Percentiles rank a stretch among this genome's conserved stretches.
Conservation (phyloP, 2,113 vertebrate genomes). For the Anser brachyrhynchus region DNA sequence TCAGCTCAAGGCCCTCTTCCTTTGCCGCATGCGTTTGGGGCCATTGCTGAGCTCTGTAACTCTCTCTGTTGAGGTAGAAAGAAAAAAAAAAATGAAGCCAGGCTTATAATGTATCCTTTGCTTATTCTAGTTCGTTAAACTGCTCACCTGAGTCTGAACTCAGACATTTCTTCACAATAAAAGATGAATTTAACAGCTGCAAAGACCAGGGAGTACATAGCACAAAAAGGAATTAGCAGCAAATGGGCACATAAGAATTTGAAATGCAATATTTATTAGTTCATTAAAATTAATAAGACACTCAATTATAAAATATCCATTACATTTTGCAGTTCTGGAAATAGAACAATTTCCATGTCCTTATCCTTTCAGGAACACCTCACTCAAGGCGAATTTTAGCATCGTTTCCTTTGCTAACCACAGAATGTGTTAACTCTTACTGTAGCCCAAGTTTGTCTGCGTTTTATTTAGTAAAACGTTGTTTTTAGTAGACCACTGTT, state of each 20-base stretch:
- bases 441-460: not conserved
- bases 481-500: not conserved
- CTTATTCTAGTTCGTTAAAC: not conserved
- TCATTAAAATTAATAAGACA: slow-evolving; percentile 54
- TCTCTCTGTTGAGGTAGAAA: not conserved
- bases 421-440: not conserved
- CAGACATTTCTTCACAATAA: fast-evolving
- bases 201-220: not conserved
- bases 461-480: not conserved
- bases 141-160: not conserved
- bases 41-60: not conserved
- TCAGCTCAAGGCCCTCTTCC: not conserved
- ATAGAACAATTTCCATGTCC: not conserved
- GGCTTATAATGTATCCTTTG: not conserved
- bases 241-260: not conserved
- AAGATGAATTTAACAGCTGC: not conserved
- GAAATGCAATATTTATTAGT: slow-evolving; percentile 48
- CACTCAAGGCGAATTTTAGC: not conserved
- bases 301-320: slow-evolving; percentile 15
- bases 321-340: slow-evolving; percentile 29
- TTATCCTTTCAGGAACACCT: not conserved
- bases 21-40: not conserved
- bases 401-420: not conserved
- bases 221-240: not conserved
- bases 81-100: not conserved